Evolutionary conservation across 2,888 invertebrate species (phyloP), one percentile per base, ranked within the genome.

Genomic region (Plebejus argus): DNA sequence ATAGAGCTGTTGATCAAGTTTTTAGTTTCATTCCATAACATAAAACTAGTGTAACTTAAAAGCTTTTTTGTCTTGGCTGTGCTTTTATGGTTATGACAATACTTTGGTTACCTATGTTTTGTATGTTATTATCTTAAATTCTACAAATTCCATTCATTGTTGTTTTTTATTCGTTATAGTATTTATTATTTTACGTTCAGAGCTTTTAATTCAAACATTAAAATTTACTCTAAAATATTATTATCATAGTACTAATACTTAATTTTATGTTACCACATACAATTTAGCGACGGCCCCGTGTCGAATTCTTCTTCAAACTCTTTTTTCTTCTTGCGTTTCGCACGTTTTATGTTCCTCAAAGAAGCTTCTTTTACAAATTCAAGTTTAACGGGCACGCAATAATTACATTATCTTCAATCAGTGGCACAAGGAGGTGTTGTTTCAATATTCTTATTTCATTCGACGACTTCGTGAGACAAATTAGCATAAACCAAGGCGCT

Each of bases 381-480:
- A 56, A 53, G 76, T 76, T 33, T 56, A 53, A 66, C 28, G 23
- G 66, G 66, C 66, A 66, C 28, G 28, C 28, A 33, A 72, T 45
- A 72, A 23, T 74, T 49, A 49, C 72, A 49, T 72, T 74, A 49
- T 74, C 74, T 49, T 74, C 49, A 53, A 74, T 74, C 53, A 49
- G 53, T 49, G 23, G 74, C 53, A 74, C 39, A 72, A n/a, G 58
- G 49, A 76, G 53, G 39, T 66, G 45, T 76, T 70, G 39, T 77
- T 72, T 58, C 39, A 33, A 70, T 71, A 66, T 78, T 75, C 61
- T 76, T 79, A 78, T 79, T 78, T 66, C 66, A 70, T 77, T 76
- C 79, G 78, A 78, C 78, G 78, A 80, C 79, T 75, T 77, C 72
- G 78, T 78, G 78, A 79, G 80, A 79, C 80, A 80, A 80, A 80